Evolutionary conservation across 2,797 vertebrate genomes (phyloP).

Genomic region (Cuniculus paca): DNA sequence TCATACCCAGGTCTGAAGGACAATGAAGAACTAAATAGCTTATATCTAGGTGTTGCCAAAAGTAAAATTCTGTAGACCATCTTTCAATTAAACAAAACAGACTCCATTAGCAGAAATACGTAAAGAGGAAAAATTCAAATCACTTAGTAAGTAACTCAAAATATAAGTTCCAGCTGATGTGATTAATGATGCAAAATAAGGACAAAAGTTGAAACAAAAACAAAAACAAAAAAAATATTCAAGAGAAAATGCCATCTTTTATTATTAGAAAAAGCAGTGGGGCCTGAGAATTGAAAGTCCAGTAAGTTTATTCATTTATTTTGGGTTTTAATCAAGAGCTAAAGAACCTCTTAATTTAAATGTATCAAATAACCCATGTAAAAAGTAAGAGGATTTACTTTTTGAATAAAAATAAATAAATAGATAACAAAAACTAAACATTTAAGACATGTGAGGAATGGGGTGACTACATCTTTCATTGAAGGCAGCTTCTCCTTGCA

Average conservation of each 20-base stretch:
- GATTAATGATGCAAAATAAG: slow-evolving; percentile 41
- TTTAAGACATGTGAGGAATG: not conserved
- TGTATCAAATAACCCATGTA: not conserved
- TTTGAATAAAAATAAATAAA: slow-evolving; percentile 56
- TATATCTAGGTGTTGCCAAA: not conserved
- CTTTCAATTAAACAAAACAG: slow-evolving; percentile 58
- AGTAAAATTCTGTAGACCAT: slow-evolving; percentile 53
- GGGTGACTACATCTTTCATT: slow-evolving; percentile 44
- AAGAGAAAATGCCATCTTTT: slow-evolving; percentile 53
- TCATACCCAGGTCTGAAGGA: not conserved
- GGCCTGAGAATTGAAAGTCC: slow-evolving; percentile 49
- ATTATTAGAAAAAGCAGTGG: slow-evolving; percentile 43
- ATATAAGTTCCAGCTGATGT: slow-evolving; percentile 11
- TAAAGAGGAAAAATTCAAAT: slow-evolving; percentile 45
- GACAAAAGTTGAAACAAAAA: slow-evolving; percentile 51
- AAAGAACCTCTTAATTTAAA: slow-evolving; percentile 9
- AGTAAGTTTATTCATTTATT: slow-evolving; percentile 30
- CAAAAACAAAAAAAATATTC: not conserved
- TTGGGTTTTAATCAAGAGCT: slow-evolving; percentile 5
- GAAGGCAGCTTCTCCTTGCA: slow-evolving; percentile 59
- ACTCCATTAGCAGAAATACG: slow-evolving; percentile 20
- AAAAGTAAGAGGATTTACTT: not conserved
- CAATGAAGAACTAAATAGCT: slow-evolving; percentile 16
- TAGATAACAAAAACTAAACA: not conserved
- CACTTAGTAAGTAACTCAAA: slow-evolving; percentile 39